phyloP scores from a whole-genome alignment of 2,888 invertebrate genomes.

The Choreutis nemorana region DNA sequence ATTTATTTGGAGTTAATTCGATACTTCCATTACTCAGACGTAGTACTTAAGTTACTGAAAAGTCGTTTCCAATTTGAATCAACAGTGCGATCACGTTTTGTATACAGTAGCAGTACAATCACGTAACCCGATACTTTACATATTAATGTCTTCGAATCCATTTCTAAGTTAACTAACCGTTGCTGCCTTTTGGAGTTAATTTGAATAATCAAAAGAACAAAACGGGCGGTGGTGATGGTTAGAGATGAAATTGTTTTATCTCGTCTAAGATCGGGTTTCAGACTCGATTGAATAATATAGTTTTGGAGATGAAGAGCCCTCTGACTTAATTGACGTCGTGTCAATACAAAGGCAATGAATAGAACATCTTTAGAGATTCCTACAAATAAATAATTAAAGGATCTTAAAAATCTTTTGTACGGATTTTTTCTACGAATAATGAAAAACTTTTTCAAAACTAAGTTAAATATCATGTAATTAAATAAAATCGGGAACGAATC shows the following conservation, averaged over 20 bases:
- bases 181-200: conserved; percentile 39
- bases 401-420: no score
- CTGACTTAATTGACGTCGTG: conserved; percentile 12
- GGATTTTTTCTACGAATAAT: no score
- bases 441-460: no score
- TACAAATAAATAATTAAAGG: no score
- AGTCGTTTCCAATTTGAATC: conserved; percentile 37
- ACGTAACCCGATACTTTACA: conserved; percentile 52
- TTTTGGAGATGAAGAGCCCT: conserved; percentile 12
- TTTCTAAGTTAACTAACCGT: conserved; percentile 50
- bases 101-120: conserved; percentile 27
- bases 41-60: conserved; percentile 1
- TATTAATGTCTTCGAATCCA: conserved; percentile 43
- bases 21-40: no score
- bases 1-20: no score
- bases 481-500: no score
- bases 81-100: conserved; percentile 50
- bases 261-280: conserved; percentile 13
- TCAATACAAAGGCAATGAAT: conserved; percentile 7
- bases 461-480: no score
- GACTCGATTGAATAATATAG: conserved; percentile 14
- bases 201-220: conserved; percentile 48
- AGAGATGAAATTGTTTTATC: conserved; percentile 24
- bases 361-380: conserved; percentile 15
- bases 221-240: conserved; percentile 26